Percentiles rank a stretch among this genome's conserved stretches.
phyloP scores from a whole-genome alignment of 2,797 vertebrate species.

The Gymnopithys bicolor region DNA sequence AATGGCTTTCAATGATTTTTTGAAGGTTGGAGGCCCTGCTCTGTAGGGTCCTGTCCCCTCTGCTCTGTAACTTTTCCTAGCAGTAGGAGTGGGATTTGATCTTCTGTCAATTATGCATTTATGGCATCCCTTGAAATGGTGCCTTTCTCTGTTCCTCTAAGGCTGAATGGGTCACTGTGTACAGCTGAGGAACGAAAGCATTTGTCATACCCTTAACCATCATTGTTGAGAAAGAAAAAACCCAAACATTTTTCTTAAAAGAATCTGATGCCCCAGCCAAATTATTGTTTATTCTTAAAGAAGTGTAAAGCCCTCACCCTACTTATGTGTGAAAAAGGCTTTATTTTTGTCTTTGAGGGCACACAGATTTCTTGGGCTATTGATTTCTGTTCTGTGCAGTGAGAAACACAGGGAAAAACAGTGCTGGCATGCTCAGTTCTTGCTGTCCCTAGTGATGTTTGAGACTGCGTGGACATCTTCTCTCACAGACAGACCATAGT shows the following conservation, averaged over 20 bases:
- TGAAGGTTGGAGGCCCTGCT: background rate
- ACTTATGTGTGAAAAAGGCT: background rate
- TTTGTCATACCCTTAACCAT: background rate
- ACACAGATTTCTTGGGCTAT: background rate
- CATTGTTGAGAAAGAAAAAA: background rate
- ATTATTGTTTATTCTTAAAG: background rate
- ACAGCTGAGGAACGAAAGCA: background rate
- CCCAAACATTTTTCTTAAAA: background rate
- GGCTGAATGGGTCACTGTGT: background rate
- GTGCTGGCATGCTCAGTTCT: background rate
- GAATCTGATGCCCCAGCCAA: background rate
- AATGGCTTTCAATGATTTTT: background rate
- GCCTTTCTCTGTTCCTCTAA: background rate
- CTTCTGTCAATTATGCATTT: background rate
- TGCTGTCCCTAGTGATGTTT: background rate
- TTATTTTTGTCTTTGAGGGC: background rate
- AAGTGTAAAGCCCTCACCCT: background rate
- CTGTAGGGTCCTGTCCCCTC: background rate
- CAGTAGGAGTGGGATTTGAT: background rate
- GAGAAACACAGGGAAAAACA: background rate
- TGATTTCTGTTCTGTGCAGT: background rate
- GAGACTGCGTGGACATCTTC: background rate
- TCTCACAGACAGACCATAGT: background rate
- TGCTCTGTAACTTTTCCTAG: background rate
- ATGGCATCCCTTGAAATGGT: background rate